Evolutionary conservation across 2,888 invertebrate species (phyloP), one percentile per base, ranked within the genome.

Genomic region (Nysson spinosus): DNA sequence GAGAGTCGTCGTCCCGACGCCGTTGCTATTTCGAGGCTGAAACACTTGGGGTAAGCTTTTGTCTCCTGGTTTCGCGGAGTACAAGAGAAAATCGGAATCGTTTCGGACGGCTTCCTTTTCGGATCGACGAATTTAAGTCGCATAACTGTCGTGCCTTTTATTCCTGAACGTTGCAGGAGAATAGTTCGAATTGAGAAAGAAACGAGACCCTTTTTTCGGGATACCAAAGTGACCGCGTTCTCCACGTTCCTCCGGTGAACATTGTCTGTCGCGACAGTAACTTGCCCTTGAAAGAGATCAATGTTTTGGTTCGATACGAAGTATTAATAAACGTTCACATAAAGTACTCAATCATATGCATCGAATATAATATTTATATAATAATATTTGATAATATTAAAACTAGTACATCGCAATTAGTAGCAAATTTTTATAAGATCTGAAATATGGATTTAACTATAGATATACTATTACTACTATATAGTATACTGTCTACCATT

Each of bases 21-120:
- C n/a, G n/a, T n/a, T 68, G 76, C 80, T 83, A 83, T 83, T 83
- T 83, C 79, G 79, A 82, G 83, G 80, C 60, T 70, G 61, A 60
- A 69, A 64, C 56, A 54, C 55, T 58, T 4, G 46, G 60, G 78
- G 80, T 77, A 60, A 77, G 77, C 57, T 69, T 62, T 73, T 62
- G 58, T 66, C 55, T 47, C 49, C 58, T 37, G 12, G 30, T 52
- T 35, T 44, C 42, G 30, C 26, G 12, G 11, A n/a, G n/a, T n/a
- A 5, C n/a, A 16, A 9, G 5, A 3, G 11, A 7, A 5, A 16
- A 2, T 17, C 12, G 30, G 30, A 7, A 11, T 12, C 4, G 19
- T 28, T 19, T n/a, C 20, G n/a, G 17, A 17, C 14, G 14, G 14
- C 24, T 40, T 52, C 47, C 52, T 52, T 58, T 43, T 67, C 28